phyloP scores from a whole-genome alignment of 2,888 invertebrate genomes.

The Chrysodeixis includens region DNA sequence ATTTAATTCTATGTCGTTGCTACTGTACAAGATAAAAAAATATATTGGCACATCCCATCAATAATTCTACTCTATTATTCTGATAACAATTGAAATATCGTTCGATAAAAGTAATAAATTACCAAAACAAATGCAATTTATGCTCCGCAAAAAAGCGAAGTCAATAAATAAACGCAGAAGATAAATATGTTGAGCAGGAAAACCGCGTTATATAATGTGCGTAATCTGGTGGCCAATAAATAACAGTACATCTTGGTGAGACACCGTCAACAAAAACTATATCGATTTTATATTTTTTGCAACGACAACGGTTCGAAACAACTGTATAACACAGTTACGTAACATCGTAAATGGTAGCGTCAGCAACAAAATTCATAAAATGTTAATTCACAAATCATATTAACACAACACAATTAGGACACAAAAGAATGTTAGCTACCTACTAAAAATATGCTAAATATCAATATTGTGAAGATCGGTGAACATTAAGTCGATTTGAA shows the following conservation, averaged over 20 bases:
- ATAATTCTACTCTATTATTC: slow-evolving; percentile 17
- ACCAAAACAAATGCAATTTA: slow-evolving; percentile 28
- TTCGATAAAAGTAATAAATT: slow-evolving; percentile 21
- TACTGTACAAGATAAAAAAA: slow-evolving; percentile 35
- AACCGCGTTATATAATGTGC: slow-evolving; percentile 47
- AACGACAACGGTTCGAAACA: slow-evolving; percentile 38
- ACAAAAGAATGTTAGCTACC: too few relatives aligned
- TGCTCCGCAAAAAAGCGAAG: slow-evolving; percentile 37
- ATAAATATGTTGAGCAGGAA: slow-evolving; percentile 53
- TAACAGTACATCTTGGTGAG: slow-evolving; percentile 53
- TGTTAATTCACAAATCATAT: too few relatives aligned
- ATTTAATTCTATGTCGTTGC: slow-evolving; percentile 24
- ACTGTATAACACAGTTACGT: slow-evolving; percentile 47
- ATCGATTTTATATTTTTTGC: slow-evolving; percentile 57
- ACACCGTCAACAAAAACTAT: slow-evolving; percentile 52
- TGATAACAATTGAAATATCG: slow-evolving; percentile 12
- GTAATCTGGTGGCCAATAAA: slow-evolving; percentile 60
- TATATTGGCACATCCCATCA: slow-evolving; percentile 9
- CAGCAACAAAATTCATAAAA: too few relatives aligned
- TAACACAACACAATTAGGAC: too few relatives aligned
- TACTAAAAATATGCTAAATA: too few relatives aligned
- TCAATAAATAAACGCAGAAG: slow-evolving; percentile 46
- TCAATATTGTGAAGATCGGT: too few relatives aligned
- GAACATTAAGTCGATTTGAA: too few relatives aligned
- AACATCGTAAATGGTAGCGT: slow-evolving; percentile 30